A percentile compares a stretch with the other conserved stretches of the same genome.
phyloP scores from a whole-genome alignment of 2,888 invertebrate species.

The Callinectes sapidus region DNA sequence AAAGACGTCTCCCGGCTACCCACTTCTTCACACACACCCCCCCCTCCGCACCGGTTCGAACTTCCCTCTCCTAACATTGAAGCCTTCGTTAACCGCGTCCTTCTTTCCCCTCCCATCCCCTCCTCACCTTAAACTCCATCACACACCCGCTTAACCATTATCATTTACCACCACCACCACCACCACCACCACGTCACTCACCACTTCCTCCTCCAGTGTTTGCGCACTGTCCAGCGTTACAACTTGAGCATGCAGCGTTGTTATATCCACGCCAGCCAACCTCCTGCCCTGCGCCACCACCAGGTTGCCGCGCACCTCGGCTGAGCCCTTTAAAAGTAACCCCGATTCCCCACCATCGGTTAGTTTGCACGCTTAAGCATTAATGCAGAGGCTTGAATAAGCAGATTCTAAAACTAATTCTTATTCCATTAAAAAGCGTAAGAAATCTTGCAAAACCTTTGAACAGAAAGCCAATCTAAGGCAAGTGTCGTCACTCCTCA shows the following conservation, averaged over 20 bases:
- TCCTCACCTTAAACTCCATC: neutral
- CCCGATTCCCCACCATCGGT: neutral
- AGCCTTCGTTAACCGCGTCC: too few species aligned
- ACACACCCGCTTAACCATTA: too few species aligned
- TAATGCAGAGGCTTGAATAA: neutral
- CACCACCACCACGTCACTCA: neutral
- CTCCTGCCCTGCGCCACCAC: slow-evolving; percentile 1
- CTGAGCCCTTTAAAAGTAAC: neutral
- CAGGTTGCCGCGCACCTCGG: neutral
- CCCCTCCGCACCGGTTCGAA: neutral
- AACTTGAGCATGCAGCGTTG: neutral
- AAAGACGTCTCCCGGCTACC: neutral
- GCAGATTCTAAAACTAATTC: too few species aligned
- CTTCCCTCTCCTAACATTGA: too few species aligned
- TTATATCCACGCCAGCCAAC: neutral
- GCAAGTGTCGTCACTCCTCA: neutral
- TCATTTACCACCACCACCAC: neutral
- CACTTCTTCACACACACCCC: neutral
- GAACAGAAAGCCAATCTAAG: neutral
- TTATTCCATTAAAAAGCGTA: too few species aligned
- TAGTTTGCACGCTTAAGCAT: neutral
- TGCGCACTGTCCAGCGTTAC: neutral
- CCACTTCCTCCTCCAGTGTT: neutral
- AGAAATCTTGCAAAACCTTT: too few species aligned
- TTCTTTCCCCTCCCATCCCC: neutral